Base-by-base conservation (phyloP, 2,797 vertebrate species). In the Rhabdophis nuchalis region DNA sequence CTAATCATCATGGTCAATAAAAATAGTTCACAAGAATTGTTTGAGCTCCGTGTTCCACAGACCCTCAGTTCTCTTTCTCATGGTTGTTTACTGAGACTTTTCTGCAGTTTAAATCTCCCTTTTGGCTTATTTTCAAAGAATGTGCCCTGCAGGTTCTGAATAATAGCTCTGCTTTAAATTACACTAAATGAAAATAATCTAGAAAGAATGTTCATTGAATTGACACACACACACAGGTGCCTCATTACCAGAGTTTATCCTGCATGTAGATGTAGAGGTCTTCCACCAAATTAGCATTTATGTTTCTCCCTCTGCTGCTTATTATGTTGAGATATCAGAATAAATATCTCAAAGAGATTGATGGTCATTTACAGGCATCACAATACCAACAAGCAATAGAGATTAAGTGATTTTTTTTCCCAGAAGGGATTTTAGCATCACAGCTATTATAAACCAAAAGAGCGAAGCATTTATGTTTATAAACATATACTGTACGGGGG, bases 401-500 rank as follows among this genome's bases (percentile, higher is more conserved):
- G n/a, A 68, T 68, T 23, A 68, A 54, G 32, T 64, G 58, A 29
- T 68, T 68, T 86, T 53, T 86, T 61, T 87, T 41, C 1, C 53
- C 85, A n/a, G 58, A 87, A 61, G 50, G 82, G 85, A 29, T 87
- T 16, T 54, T 61, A 53, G 58, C 5, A 52, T n/a, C 90, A 87
- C 50, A 54, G 32, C 25, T 9, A 36, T 91, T 54, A 29, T 25
- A 32, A 9, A 25, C 12, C 41, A 50, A 86, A 85, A 56, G 0
- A 53, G 85, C 60, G 29, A 32, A 86, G 50, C 58, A 54, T 54
- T 87, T 61, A 85, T 87, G 18, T 87, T 87, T 68, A 87, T 86
- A 91, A 68, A 87, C 86, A 87, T 91, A 68, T 64, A 91, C 68
- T 87, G 90, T 72, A 72, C 18, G 50, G 53, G 52, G 60, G 50